Conservation (phyloP, 2,113 vertebrate species). For the Nothobranchius furzeri region DNA sequence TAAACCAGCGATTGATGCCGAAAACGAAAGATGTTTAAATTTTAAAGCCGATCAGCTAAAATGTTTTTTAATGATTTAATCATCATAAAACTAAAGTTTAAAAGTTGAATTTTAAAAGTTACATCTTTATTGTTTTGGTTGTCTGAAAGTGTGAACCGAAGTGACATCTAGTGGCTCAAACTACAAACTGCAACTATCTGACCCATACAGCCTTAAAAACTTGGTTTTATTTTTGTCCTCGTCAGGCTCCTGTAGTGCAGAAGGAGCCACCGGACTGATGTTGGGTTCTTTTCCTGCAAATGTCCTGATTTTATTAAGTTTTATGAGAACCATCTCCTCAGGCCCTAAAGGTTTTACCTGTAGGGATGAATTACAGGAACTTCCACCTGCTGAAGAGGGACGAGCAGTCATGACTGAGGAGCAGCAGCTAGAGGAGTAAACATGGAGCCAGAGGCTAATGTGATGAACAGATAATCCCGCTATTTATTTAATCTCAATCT, state of each 20-base stretch:
- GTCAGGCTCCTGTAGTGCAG: background rate
- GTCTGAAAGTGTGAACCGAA: background rate
- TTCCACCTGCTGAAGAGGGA: background rate
- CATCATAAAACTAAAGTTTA: too few species aligned
- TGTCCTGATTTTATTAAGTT: too few species aligned
- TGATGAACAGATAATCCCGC: background rate
- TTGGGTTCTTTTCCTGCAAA: too few species aligned
- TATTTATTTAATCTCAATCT: background rate
- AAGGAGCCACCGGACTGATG: too few species aligned
- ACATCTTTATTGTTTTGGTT: too few species aligned
- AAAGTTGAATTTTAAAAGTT: too few species aligned
- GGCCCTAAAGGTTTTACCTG: too few species aligned
- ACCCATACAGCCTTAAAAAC: background rate
- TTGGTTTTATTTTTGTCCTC: background rate
- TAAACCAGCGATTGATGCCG: background rate
- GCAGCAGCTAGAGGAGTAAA: background rate
- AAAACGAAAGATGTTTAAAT: too few species aligned
- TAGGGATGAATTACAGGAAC: slow-evolving; percentile 3
- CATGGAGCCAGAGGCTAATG: background rate
- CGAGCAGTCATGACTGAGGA: background rate
- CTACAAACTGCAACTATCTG: background rate
- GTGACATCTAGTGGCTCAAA: background rate
- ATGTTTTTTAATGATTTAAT: background rate
- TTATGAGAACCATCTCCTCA: too few species aligned
- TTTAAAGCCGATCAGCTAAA: too few species aligned